Percentiles rank a stretch among this genome's conserved stretches.
These are phyloP conservation scores for Nerophis lumbriciformis DNA, from an alignment of 2,113 vertebrate species.

Conservation along the genomic window DNA sequence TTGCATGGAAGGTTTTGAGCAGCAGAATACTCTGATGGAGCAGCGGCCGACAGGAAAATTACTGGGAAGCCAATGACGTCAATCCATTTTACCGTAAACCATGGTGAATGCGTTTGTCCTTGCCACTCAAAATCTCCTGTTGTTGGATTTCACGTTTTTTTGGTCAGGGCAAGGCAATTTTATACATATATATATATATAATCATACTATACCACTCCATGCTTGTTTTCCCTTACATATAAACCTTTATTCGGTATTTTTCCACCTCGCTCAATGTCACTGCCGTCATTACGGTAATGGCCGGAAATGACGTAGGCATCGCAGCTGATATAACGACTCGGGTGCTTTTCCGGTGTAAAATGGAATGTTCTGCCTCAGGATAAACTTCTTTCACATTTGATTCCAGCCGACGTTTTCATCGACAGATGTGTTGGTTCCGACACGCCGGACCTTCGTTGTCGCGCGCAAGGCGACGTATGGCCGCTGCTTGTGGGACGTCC, in stretches of 20 bases:
- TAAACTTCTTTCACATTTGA: background rate
- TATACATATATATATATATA: fast-evolving
- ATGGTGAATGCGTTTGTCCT: background rate
- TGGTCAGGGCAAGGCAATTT: fast-evolving
- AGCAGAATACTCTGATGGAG: background rate
- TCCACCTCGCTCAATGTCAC: background rate
- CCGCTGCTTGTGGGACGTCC: slow-evolving; percentile 3
- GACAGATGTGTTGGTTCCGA: slow-evolving; percentile 16
- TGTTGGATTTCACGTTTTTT: background rate
- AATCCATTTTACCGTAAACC: slow-evolving; percentile 37
- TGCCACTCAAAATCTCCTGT: background rate
- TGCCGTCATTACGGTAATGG: slow-evolving; percentile 28
- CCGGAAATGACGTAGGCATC: slow-evolving; percentile 45
- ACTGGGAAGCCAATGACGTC: slow-evolving; percentile 24
- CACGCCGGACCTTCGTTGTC: background rate
- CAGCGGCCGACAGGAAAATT: slow-evolving; percentile 28
- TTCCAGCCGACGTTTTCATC: slow-evolving; percentile 18
- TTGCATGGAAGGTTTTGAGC: background rate
- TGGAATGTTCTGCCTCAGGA: slow-evolving; percentile 17
- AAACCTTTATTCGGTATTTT: too few relatives aligned
- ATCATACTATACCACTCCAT: fast-evolving
- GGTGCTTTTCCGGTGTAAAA: slow-evolving; percentile 53
- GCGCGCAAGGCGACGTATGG: slow-evolving; percentile 22
- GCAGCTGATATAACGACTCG: slow-evolving; percentile 55
- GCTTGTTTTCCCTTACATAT: background rate